phyloP scores from a whole-genome alignment of 2,113 vertebrate genomes.

The Gavia stellata region DNA sequence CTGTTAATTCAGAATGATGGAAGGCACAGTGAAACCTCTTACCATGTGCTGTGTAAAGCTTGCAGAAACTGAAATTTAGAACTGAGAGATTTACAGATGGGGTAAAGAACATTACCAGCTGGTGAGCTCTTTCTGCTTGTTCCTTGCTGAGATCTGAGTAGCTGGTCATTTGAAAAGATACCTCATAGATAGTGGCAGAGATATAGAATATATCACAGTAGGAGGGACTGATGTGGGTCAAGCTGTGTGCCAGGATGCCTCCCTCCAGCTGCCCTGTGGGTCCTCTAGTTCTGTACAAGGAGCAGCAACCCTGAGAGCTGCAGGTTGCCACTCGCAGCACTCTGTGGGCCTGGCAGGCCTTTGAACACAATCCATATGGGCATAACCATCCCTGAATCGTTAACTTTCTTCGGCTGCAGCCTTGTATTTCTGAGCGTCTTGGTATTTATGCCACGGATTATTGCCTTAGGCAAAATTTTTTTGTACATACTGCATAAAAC shows the following conservation, averaged over 20 bases:
- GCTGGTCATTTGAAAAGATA: not conserved
- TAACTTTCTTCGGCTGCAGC: not conserved
- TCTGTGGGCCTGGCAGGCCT: not conserved
- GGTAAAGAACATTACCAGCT: not conserved
- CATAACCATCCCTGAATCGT: not conserved
- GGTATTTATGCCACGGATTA: not conserved
- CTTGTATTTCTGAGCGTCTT: not conserved
- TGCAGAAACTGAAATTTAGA: slow-evolving; percentile 29
- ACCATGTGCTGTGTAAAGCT: not conserved
- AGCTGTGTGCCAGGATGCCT: not conserved
- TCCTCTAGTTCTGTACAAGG: fast-evolving
- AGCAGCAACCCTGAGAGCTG: not conserved
- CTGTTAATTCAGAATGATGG: slow-evolving; percentile 17
- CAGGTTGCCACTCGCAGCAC: not conserved
- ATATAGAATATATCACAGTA: not conserved
- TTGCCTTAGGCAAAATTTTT: not conserved
- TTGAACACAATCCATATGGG: not conserved
- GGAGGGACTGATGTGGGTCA: not conserved
- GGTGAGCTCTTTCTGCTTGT: not conserved
- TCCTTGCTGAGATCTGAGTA: not conserved
- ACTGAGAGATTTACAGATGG: not conserved
- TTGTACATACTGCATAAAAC: not conserved
- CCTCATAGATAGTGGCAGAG: not conserved
- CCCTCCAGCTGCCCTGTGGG: not conserved
- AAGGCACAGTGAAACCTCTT: not conserved